Evolutionary conservation across 2,888 invertebrate genomes (phyloP), one percentile per base, ranked within the genome.

Genomic region (Tigriopus californicus): DNA sequence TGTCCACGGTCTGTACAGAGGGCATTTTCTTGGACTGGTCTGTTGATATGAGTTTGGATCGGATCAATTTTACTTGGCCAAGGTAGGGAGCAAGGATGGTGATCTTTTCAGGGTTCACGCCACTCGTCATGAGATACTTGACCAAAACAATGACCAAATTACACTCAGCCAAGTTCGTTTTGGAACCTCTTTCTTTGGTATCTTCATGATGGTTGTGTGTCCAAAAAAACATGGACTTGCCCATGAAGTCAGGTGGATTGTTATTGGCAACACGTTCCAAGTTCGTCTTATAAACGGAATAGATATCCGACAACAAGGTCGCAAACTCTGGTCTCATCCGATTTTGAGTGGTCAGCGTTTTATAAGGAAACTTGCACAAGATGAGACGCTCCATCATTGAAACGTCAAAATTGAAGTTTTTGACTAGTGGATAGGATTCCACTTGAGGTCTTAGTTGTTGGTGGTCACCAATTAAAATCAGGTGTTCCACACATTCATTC

Each of bases 11-110:
- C 0, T 79, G 76, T 18, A 83, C 76, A 11, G 15, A 18, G 44
- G 44, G 44, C n/a, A 44, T 15, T 44, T 44, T 18, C 62, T 76
- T 44, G 15, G 44, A n/a, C 10, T 44, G n/a, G 5, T 44, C 15
- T 4, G 15, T 66, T 66, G 78, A 77, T 66, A 75, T 72, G 66
- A 78, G 77, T 66, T 75, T 72, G 65, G 71, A 73, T 60, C 82
- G 71, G 44, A 76, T 71, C 57, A 76, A 73, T 64, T 61, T 61
- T 56, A 80, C 76, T 69, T 86, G 86, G 4, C 81, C 84, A 10
- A 76, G 75, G 67, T 86, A 86, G 0, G 81, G 79, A 0, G 81
- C 76, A 8, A 89, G 71, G 63, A 88, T 79, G 0, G 85, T 85
- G 47, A 89, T 79, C 62, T 85, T 77, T 0, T 72, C 68, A 0